phyloP scores from a whole-genome alignment of 2,797 vertebrate species.

The Setipinna tenuifilis region DNA sequence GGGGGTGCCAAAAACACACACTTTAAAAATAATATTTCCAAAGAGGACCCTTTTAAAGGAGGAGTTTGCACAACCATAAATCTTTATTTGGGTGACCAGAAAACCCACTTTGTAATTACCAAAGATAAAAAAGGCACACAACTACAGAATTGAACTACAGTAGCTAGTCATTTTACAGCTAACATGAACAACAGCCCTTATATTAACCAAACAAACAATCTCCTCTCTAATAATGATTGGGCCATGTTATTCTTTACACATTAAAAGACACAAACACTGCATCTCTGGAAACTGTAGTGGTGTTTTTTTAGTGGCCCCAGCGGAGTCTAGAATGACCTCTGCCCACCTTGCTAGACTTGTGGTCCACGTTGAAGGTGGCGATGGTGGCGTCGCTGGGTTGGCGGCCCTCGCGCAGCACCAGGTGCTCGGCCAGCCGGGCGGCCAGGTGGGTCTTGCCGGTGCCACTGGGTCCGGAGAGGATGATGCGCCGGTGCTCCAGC shows the following conservation, averaged over 20 bases:
- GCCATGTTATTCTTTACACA: not conserved
- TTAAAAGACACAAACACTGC: too few relatives aligned
- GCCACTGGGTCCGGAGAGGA: slow-evolving; percentile 93
- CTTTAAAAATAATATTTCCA: not conserved
- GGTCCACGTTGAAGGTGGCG: slow-evolving; percentile 94
- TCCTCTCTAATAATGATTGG: not conserved
- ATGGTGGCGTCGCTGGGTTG: slow-evolving; percentile 81
- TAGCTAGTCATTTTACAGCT: not conserved
- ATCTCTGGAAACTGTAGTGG: too few relatives aligned
- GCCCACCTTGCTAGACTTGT: slow-evolving; percentile 96
- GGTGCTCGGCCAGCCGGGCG: slow-evolving; percentile 85
- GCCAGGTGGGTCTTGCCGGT: slow-evolving; percentile 95
- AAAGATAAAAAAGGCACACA: not conserved
- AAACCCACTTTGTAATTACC: not conserved
- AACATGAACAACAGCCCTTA: not conserved
- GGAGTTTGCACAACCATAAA: not conserved
- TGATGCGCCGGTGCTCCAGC: slow-evolving; percentile 90
- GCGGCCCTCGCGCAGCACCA: slow-evolving; percentile 86
- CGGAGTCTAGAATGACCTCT: too few relatives aligned
- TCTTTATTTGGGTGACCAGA: not conserved
- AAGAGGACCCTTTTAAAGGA: not conserved
- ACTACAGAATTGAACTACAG: too few relatives aligned
- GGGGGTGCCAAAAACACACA: slow-evolving; percentile 18
- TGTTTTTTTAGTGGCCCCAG: too few relatives aligned
- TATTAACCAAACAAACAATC: not conserved